Evolutionary conservation across 2,797 vertebrate species (phyloP).

Genomic region (Champsocephalus esox): DNA sequence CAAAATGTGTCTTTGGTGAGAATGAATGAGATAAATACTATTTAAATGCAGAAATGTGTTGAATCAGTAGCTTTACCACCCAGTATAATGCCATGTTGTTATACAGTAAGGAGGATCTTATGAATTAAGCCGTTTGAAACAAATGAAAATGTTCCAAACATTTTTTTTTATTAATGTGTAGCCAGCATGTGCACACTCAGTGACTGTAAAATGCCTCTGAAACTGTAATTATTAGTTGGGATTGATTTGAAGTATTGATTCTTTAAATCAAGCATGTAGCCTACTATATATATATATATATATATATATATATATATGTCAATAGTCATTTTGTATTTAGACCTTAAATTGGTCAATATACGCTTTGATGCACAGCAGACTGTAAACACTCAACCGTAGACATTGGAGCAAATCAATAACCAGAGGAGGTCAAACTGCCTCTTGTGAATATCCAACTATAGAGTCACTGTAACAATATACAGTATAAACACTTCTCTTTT

Average conservation of each 20-base stretch:
- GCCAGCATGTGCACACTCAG: neutral
- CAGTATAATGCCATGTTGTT: neutral
- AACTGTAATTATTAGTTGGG: conserved; percentile 12
- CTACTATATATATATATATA: neutral
- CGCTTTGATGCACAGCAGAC: conserved; percentile 46
- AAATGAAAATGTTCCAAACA: conserved; percentile 6
- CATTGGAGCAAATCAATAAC: conserved; percentile 61
- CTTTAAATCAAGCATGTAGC: conserved; percentile 36
- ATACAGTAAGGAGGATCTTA: conserved; percentile 2
- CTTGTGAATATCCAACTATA: conserved; percentile 19
- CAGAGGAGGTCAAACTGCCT: conserved; percentile 38
- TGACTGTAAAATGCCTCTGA: conserved; percentile 34
- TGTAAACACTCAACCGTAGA: conserved; percentile 55
- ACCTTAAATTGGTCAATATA: conserved; percentile 57
- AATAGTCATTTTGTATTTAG: conserved; percentile 51
- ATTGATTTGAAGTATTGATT: conserved; percentile 51
- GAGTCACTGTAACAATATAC: neutral
- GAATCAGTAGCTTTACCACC: conserved; percentile 12
- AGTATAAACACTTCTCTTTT: neutral
- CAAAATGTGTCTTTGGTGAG: conserved; percentile 22
- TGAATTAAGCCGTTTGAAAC: neutral
- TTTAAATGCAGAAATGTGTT: conserved; percentile 18
- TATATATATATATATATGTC: conserved; percentile 18
- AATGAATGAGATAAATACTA: conserved; percentile 22
- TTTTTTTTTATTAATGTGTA: neutral